Base-by-base conservation (phyloP, 2,797 vertebrate genomes). In the Falco novaeseelandiae region DNA sequence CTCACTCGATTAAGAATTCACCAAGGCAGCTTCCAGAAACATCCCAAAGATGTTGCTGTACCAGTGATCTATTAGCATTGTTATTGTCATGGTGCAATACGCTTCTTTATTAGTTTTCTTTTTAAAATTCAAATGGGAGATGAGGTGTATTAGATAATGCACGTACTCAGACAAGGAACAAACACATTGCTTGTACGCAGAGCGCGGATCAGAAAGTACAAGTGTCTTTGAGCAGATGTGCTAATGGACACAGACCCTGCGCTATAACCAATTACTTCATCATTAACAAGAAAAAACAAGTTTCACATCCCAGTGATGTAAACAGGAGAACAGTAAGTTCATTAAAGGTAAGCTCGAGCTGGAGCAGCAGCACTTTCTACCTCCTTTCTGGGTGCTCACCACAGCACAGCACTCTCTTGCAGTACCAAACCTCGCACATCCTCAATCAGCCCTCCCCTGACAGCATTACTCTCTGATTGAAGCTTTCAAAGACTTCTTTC, bases 401-500 rank as follows among this genome's bases (percentile, higher is more conserved):
- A 1, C 73, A 81, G 29, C 57, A 12, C 46, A 84, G 29, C 58
- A 32, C 27, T 20, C n/a, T 40, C 26, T 21, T 2, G 3, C 51
- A 57, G 1, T 2, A 51, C 20, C 3, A 3, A 78, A 52, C 44
- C 82, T 78, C 40, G 2, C 66, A 61, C 23, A 32, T 34, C 61
- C 63, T 80, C 79, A 17, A 8, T 21, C 83, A 91, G 40, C 46
- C 79, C 55, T 91, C 32, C 80, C 54, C 42, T 80, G 30, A 5
- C 19, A 71, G 4, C 48, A 8, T 26, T 22, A 21, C 14, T 79
- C 61, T 74, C 84, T 81, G 59, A 80, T 4, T 48, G 77, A 83
- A 76, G 54, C 38, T 93, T 86, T 93, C 92, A 90, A 88, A 86
- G 78, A 9, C 57, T 77, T 32, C 63, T 92, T 93, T 92, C 34